Evolutionary conservation across 1,140 invertebrate species (phyloP), one percentile per base, ranked within the genome.

Genomic region (Asbolus verrucosus): DNA sequence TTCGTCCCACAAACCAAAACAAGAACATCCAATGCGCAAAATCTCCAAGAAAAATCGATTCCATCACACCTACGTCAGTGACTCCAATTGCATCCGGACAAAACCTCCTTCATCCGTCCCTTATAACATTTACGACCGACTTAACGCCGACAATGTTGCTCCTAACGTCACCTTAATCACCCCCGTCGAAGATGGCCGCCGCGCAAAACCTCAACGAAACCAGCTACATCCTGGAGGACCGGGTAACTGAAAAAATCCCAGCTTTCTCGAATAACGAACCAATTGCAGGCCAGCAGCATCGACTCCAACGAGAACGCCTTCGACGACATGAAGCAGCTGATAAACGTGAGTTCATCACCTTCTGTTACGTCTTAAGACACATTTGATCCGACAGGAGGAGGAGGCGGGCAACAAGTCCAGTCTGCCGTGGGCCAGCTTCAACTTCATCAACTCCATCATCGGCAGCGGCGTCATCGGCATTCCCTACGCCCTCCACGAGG

Each of bases 391-490:
- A n/a, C 78, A 85, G 70, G 82, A 85, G 16, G 83, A 86, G 39
- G 81, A 85, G 65, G 80, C 84, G 33, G 82, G 83, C 11, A 84
- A 85, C 76, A 84, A 83, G 65, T 85, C 82, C 60, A 91, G 86
- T 71, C 83, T 94, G 54, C 88, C 90, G n/a, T 87, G 91, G 83
- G 92, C 93, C 66, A 92, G 91, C 82, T 95, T 95, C 83, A 96
- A 96, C 85, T 95, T 94, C 82, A 94, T 96, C 78, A 96, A 96
- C 83, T 94, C 93, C n/a, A 95, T 96, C 76, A 91, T 95, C 68
- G 94, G 94, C 43, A 94, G 92, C 76, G 94, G 94, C 66, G 91
- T 96, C 54, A 95, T 96, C 78, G 94, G 94, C 92, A 94, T 95
- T 79, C 92, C 93, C 14, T 95, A 91, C 82, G 93, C 93, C 2